Evolutionary conservation across 2,888 invertebrate species (phyloP), one percentile per base, ranked within the genome.

Genomic region (Caenorhabditis imperialis): DNA sequence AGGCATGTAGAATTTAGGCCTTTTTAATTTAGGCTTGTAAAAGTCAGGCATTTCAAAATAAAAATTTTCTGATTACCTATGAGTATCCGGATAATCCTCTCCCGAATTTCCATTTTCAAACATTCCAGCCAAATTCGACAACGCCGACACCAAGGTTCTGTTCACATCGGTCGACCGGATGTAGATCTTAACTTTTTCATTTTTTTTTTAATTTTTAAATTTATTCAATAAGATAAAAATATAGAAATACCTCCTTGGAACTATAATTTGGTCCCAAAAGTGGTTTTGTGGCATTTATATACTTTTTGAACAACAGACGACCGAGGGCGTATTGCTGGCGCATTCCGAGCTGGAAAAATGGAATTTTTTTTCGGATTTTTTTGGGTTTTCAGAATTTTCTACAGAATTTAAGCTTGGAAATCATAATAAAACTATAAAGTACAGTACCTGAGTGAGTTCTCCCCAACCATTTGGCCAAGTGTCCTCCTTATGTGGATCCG

Each of bases 381-480:
- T n/a, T n/a, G n/a, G n/a, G n/a, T n/a, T 10, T 7, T 30, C 30
- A 30, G 10, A 30, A 30, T 33, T 12, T n/a, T n/a, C n/a, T n/a
- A n/a, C n/a, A n/a, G n/a, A n/a, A n/a, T n/a, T n/a, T n/a, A n/a
- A n/a, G n/a, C n/a, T n/a, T n/a, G n/a, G n/a, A n/a, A n/a, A n/a
- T n/a, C n/a, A n/a, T n/a, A n/a, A n/a, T n/a, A n/a, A n/a, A n/a
- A n/a, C n/a, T n/a, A n/a, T n/a, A n/a, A n/a, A n/a, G n/a, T n/a
- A n/a, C n/a, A n/a, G 1, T 89, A 93, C 93, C 89, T 93, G 93
- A 0, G 95, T 95, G 14, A 96, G 89, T 88, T 96, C 93, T 1
- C 94, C 95, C 90, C 93, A 94, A 77, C 92, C 93, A 10, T 92
- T 93, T 0, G 94, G 93, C 95, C 95, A 96, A 44, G 90, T 90